These are phyloP conservation scores for Oncopeltus fasciatus DNA, from an alignment of 1,140 invertebrate species.

Conservation along the genomic window DNA sequence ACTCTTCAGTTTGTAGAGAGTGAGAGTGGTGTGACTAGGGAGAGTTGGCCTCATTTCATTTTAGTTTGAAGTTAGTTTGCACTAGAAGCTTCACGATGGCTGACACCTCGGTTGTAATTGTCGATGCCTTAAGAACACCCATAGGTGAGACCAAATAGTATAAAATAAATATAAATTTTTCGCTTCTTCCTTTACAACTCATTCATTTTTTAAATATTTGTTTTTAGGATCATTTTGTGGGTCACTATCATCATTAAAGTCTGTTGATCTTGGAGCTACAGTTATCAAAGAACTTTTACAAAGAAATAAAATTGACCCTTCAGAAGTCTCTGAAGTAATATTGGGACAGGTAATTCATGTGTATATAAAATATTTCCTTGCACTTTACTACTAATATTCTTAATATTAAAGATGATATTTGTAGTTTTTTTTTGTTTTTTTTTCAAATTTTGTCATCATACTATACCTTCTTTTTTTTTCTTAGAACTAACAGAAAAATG, in stretches of 20 bases:
- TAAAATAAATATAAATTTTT: too few species aligned
- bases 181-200: too few species aligned
- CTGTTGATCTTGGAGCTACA: constrained; percentile 56
- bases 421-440: too few species aligned
- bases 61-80: background rate
- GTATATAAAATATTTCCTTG: background rate
- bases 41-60: background rate
- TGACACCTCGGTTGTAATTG: constrained; percentile 38
- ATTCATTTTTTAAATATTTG: too few species aligned
- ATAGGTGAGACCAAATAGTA: too few species aligned
- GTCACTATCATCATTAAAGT: constrained; percentile 46
- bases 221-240: constrained; percentile 62
- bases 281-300: constrained; percentile 58
- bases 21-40: background rate
- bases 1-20: constrained; percentile 3
- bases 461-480: too few species aligned
- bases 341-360: constrained; percentile 70
- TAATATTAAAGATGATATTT: too few species aligned
- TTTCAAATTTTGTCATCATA: too few species aligned
- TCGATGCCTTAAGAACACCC: constrained; percentile 48
- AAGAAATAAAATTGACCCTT: constrained; percentile 40
- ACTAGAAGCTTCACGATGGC: background rate
- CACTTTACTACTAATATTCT: too few species aligned
- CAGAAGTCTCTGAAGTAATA: constrained; percentile 69
- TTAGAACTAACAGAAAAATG: too few species aligned